Evolutionary conservation across 2,888 invertebrate species (phyloP).

Genomic region (Helleia helle): DNA sequence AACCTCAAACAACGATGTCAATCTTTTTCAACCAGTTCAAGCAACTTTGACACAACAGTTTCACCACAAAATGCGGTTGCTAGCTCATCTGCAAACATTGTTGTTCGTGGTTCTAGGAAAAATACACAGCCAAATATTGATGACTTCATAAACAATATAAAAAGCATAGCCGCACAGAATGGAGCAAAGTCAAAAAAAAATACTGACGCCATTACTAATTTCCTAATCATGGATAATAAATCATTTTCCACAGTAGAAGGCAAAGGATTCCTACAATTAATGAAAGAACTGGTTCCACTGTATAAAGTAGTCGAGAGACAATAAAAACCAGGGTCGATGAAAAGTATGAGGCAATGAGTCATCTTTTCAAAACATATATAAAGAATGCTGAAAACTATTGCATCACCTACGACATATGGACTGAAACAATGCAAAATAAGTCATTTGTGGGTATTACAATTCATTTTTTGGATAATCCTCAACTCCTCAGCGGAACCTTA

Average conservation of each 20-base stretch:
- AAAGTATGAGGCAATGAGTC: conserved; percentile 3
- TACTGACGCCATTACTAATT: conserved; percentile 16
- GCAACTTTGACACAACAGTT: no score
- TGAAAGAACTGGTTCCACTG: conserved; percentile 16
- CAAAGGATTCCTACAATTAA: conserved; percentile 16
- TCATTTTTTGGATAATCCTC: conserved; percentile 15
- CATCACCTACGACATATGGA: conserved; percentile 16
- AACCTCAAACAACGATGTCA: no score
- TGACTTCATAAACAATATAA: conserved; percentile 6
- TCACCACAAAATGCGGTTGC: not conserved
- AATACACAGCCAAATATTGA: conserved; percentile 4
- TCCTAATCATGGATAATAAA: conserved; percentile 16
- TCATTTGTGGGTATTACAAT: conserved; percentile 16
- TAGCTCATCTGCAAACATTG: conserved; percentile 5
- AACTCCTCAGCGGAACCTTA: conserved; percentile 13
- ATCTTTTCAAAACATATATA: conserved; percentile 10
- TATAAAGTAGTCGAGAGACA: conserved; percentile 16
- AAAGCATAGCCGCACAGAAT: conserved; percentile 5
- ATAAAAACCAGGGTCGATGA: conserved; percentile 7
- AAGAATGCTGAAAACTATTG: conserved; percentile 10
- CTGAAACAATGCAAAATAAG: conserved; percentile 17
- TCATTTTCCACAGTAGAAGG: conserved; percentile 18
- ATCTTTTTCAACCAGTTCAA: no score
- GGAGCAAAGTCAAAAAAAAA: conserved; percentile 6
- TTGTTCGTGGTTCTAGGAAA: not conserved